These are phyloP conservation scores for Ecliptopera silaceata DNA, from an alignment of 2,888 invertebrate species.

Conservation along the genomic window DNA sequence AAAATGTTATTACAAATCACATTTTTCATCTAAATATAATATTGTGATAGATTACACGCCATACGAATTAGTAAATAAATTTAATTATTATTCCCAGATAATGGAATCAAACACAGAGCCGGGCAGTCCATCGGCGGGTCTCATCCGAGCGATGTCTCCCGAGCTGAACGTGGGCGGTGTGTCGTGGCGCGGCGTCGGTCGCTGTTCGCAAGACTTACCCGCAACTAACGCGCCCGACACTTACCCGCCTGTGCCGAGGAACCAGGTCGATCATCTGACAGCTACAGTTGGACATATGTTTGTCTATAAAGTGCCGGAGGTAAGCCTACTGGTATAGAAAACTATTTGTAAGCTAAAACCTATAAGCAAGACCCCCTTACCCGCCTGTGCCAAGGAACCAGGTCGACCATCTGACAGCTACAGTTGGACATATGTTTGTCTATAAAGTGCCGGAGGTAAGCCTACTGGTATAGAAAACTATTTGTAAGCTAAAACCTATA, in stretches of 20 bases:
- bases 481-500: too few species aligned
- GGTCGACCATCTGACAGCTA: constrained; percentile 92
- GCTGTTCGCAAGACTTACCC: constrained; percentile 58
- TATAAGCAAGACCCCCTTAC: too few species aligned
- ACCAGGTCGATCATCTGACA: constrained; percentile 92
- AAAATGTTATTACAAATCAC: too few species aligned
- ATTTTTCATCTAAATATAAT: too few species aligned
- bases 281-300: constrained; percentile 92
- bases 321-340: constrained; percentile 52
- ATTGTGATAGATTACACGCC: too few species aligned
- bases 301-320: constrained; percentile 91
- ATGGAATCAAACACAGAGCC: constrained; percentile 74
- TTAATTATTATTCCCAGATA: constrained; percentile 51
- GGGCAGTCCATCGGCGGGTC: constrained; percentile 83
- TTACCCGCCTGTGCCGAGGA: constrained; percentile 89
- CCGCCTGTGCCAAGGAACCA: constrained; percentile 92
- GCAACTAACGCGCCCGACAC: constrained; percentile 84
- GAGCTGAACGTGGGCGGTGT: constrained; percentile 86
- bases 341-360: too few species aligned
- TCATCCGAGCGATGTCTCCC: constrained; percentile 85
- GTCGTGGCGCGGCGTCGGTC: constrained; percentile 85
- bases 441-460: constrained; percentile 91
- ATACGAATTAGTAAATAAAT: too few species aligned
- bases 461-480: not conserved
- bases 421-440: constrained; percentile 90